These are phyloP conservation scores for Eurytoma californica DNA, from an alignment of 2,888 invertebrate species.

Conservation along the genomic window DNA sequence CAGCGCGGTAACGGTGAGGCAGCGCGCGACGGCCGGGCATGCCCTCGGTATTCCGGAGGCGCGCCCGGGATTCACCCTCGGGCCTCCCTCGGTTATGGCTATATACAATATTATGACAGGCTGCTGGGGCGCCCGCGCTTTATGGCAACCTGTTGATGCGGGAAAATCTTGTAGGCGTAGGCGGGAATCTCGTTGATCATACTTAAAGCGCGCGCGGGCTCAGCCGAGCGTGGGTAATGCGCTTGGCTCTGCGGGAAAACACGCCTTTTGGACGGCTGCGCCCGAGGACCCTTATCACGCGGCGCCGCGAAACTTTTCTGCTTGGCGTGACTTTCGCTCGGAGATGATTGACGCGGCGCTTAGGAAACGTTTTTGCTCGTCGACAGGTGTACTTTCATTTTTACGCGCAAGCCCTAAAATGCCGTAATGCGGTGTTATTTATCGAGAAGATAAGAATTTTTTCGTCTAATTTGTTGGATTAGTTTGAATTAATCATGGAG, in stretches of 20 bases:
- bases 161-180: slow-evolving; percentile 32
- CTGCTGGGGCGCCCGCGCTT: slow-evolving; percentile 28
- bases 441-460: too few species aligned
- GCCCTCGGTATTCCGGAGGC: slow-evolving; percentile 16
- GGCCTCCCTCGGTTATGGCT: slow-evolving; percentile 20
- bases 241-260: slow-evolving; percentile 31
- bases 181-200: slow-evolving; percentile 47
- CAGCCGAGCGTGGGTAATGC: slow-evolving; percentile 35
- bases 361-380: too few species aligned
- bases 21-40: neutral
- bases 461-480: too few species aligned
- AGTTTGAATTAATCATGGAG: too few species aligned
- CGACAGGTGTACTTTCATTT: too few species aligned
- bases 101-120: slow-evolving; percentile 53
- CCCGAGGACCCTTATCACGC: neutral
- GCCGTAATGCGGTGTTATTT: too few species aligned
- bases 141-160: slow-evolving; percentile 59
- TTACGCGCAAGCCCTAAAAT: too few species aligned
- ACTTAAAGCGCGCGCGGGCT: slow-evolving; percentile 20
- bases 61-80: slow-evolving; percentile 38
- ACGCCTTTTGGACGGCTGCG: slow-evolving; percentile 9
- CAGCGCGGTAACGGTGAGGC: slow-evolving; percentile 25
- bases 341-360: neutral
- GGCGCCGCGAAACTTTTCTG: neutral
- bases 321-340: neutral